Conservation (phyloP, 1,140 invertebrate genomes). For the Drosophila lacteicornis region DNA sequence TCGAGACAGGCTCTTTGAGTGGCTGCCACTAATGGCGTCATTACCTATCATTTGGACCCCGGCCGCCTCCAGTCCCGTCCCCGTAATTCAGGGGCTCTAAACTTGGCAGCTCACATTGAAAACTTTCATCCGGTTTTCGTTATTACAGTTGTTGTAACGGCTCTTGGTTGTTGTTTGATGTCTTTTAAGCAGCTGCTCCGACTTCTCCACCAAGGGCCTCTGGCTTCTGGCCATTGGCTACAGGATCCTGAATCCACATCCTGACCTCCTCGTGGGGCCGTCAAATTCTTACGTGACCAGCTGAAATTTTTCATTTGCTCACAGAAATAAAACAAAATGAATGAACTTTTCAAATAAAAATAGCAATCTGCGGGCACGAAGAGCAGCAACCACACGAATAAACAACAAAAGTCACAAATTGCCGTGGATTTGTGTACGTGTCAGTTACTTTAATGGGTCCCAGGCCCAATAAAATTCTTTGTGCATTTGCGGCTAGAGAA, state of each 20-base stretch:
- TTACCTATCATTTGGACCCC: slow-evolving; percentile 59
- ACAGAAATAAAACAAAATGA: slow-evolving; percentile 74
- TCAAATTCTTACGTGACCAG: slow-evolving; percentile 69
- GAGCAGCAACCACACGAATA: slow-evolving; percentile 31
- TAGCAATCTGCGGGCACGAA: slow-evolving; percentile 56
- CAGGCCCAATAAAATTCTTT: slow-evolving; percentile 34
- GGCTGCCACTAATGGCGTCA: slow-evolving; percentile 79
- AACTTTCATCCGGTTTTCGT: slow-evolving; percentile 72
- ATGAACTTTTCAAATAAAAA: slow-evolving; percentile 82
- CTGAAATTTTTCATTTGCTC: slow-evolving; percentile 72
- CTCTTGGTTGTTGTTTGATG: slow-evolving; percentile 58
- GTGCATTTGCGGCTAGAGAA: slow-evolving; percentile 43
- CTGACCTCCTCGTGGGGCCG: slow-evolving; percentile 18
- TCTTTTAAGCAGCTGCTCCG: slow-evolving; percentile 65
- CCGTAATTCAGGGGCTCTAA: slow-evolving; percentile 56
- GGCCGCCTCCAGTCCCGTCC: background rate
- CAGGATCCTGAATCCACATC: slow-evolving; percentile 10
- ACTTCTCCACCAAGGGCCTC: background rate
- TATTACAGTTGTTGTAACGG: slow-evolving; percentile 55
- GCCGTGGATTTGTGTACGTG: slow-evolving; percentile 60
- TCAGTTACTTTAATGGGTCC: slow-evolving; percentile 43
- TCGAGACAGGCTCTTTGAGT: slow-evolving; percentile 58
- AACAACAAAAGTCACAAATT: slow-evolving; percentile 56
- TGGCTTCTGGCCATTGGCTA: slow-evolving; percentile 3
- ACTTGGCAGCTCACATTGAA: slow-evolving; percentile 54